Percentiles rank a stretch among this genome's conserved stretches.
These are phyloP conservation scores for Nowickia ferox DNA, from an alignment of 2,888 invertebrate genomes.

Conservation along the genomic window DNA sequence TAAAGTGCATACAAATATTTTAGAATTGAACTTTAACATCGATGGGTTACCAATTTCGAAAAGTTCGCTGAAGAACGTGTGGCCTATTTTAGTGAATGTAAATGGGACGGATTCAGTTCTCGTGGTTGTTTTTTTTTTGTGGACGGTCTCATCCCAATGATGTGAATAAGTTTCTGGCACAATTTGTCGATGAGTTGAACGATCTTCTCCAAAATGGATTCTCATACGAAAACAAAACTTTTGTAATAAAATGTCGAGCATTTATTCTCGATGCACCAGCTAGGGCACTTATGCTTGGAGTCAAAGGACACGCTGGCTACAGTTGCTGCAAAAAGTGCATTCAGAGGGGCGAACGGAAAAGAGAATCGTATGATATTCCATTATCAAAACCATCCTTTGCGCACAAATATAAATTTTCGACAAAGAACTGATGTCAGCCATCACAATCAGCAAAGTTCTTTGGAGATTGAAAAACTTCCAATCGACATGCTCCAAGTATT, in stretches of 20 bases:
- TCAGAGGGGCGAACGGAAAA: constrained; percentile 46
- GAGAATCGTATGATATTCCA: constrained; percentile 33
- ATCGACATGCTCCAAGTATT: constrained; percentile 53
- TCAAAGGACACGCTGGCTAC: constrained; percentile 50
- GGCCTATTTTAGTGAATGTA: constrained; percentile 56
- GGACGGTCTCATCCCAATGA: constrained; percentile 55
- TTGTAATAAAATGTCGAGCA: constrained; percentile 55
- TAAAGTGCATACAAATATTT: constrained; percentile 29
- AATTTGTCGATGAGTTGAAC: constrained; percentile 43
- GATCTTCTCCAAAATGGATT: no score
- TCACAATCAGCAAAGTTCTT: constrained; percentile 52
- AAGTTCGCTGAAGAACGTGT: constrained; percentile 51
- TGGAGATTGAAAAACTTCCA: constrained; percentile 60
- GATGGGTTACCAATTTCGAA: constrained; percentile 47
- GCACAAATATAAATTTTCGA: constrained; percentile 51
- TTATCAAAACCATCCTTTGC: constrained; percentile 25
- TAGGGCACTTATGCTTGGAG: constrained; percentile 49
- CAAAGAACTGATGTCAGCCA: constrained; percentile 46
- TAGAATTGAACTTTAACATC: constrained; percentile 51
- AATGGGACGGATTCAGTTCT: constrained; percentile 51
- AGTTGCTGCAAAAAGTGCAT: constrained; percentile 31
- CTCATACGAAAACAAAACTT: no score
- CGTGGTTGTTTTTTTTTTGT: constrained; percentile 43
- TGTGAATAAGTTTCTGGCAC: constrained; percentile 40
- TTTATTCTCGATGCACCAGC: constrained; percentile 60